Percentiles rank a stretch among this genome's conserved stretches.
phyloP scores from a whole-genome alignment of 2,797 vertebrate genomes.

The Xerus rutilus region DNA sequence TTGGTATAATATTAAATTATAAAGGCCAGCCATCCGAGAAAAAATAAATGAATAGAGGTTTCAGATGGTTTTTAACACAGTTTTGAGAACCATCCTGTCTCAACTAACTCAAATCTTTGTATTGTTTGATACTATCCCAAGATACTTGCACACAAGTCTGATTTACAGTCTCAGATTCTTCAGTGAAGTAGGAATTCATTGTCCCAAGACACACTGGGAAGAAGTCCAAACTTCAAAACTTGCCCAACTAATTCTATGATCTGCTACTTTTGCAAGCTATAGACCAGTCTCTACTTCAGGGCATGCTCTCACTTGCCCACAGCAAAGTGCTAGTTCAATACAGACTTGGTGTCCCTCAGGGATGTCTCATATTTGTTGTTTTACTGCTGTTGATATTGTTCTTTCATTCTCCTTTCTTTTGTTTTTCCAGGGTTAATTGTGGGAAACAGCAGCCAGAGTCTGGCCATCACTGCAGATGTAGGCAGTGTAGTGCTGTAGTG shows the following conservation, averaged over 20 bases:
- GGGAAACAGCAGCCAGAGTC: background rate
- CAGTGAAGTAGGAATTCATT: conserved; percentile 19
- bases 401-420: background rate
- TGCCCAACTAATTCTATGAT: background rate
- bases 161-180: background rate
- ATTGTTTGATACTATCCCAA: background rate
- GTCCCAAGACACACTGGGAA: background rate
- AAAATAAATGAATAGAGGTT: background rate
- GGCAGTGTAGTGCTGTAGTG: background rate
- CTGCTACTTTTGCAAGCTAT: background rate
- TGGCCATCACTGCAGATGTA: background rate
- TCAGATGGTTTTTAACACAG: conserved; percentile 12
- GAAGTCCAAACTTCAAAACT: background rate
- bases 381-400: background rate
- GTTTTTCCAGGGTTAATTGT: conserved; percentile 16
- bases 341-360: background rate
- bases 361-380: background rate
- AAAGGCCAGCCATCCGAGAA: background rate
- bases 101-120: background rate
- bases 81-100: background rate
- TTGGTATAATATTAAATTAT: background rate
- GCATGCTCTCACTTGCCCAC: background rate
- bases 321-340: background rate
- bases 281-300: background rate
- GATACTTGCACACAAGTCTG: background rate